Evolutionary conservation across 2,113 vertebrate species (phyloP).

Genomic region (Patagioenas fasciata): DNA sequence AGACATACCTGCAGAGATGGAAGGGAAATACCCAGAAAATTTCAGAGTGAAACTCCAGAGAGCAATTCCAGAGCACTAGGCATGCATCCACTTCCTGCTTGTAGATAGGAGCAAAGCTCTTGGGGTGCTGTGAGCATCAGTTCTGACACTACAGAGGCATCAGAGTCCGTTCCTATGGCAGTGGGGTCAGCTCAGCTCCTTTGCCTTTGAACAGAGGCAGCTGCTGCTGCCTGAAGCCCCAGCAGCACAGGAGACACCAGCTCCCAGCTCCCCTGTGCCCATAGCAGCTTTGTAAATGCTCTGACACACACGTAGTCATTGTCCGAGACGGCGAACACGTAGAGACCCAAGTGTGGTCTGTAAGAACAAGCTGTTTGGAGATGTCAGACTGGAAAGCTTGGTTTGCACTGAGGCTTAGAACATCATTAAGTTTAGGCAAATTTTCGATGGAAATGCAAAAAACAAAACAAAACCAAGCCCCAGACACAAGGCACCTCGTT

Average conservation of each 20-base stretch:
- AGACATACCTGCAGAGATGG: not conserved
- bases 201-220: not conserved
- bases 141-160: not conserved
- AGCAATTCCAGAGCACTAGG: not conserved
- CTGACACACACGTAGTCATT: rapidly evolving
- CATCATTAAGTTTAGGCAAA: not conserved
- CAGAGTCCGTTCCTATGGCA: not conserved
- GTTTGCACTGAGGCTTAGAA: not conserved
- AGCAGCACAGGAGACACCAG: not conserved
- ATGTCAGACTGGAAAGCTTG: not conserved
- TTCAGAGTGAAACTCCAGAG: not conserved
- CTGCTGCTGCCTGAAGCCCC: not conserved
- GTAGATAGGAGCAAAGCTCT: not conserved
- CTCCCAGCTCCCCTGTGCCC: not conserved
- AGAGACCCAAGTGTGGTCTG: not conserved
- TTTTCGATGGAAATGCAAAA: not conserved
- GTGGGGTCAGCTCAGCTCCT: not conserved
- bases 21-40: not conserved
- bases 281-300: not conserved
- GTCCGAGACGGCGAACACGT: rapidly evolving
- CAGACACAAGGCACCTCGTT: not conserved
- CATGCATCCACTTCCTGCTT: not conserved
- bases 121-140: not conserved
- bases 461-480: not conserved
- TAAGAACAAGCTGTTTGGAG: not conserved